phyloP scores from a whole-genome alignment of 2,888 invertebrate genomes.

The Hanleya hanleyi region DNA sequence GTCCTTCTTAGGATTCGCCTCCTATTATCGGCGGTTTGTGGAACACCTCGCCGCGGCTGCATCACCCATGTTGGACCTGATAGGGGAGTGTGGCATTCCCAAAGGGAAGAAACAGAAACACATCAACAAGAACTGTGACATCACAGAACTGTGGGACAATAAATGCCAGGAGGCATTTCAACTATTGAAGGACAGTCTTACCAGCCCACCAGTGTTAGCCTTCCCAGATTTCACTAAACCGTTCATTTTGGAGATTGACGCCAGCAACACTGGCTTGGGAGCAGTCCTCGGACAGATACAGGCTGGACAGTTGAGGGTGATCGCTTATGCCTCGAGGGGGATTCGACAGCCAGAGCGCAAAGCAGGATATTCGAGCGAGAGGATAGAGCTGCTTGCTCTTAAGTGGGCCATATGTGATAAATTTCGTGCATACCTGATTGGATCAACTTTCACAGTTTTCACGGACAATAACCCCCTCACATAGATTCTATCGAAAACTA shows the following conservation, averaged over 20 bases:
- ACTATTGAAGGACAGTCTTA: slow-evolving; percentile 26
- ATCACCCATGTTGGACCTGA: background rate
- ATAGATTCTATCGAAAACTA: slow-evolving; percentile 15
- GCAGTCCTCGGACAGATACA: slow-evolving; percentile 28
- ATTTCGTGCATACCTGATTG: slow-evolving; percentile 29
- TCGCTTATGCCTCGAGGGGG: slow-evolving; percentile 32
- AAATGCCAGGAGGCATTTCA: slow-evolving; percentile 32
- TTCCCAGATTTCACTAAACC: slow-evolving; percentile 27
- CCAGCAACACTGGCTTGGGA: slow-evolving; percentile 21
- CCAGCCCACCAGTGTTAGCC: slow-evolving; percentile 28
- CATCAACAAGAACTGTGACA: background rate
- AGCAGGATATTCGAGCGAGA: slow-evolving; percentile 30
- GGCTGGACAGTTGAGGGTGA: slow-evolving; percentile 23
- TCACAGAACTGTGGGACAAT: slow-evolving; percentile 14
- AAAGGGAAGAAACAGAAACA: background rate
- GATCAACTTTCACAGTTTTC: slow-evolving; percentile 18
- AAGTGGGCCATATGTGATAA: slow-evolving; percentile 40
- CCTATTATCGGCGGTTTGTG: background rate
- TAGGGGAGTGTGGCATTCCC: background rate
- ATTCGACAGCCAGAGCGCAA: slow-evolving; percentile 26
- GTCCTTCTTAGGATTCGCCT: background rate
- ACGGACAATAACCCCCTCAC: slow-evolving; percentile 28
- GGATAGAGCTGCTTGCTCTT: slow-evolving; percentile 33
- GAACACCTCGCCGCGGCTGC: background rate
- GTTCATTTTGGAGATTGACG: slow-evolving; percentile 25